Evolutionary conservation across 2,888 invertebrate genomes (phyloP), one percentile per base, ranked within the genome.

Genomic region (Synergus umbraculus): DNA sequence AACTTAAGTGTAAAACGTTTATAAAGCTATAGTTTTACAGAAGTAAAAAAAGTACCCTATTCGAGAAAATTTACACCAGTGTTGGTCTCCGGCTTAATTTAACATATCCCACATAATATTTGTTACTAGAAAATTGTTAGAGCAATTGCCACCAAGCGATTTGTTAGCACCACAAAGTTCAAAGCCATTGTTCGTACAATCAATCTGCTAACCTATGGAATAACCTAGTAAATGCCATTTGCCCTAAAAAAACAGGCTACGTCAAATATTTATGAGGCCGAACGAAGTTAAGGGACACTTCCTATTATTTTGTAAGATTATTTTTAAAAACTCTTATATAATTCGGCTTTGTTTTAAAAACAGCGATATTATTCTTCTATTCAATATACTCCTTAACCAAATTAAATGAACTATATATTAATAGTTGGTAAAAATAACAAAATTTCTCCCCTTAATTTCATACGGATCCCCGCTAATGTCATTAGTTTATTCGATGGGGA

Each of bases 81-180:
- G 73, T 73, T 73, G 54, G 54, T 54, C 54, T 54, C 73, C 37
- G 54, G 41, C 37, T 69, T 8, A 43, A 66, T 66, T 43, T 44
- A 54, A 73, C 37, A 73, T 41, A 54, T 73, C 41, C 73, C 73
- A 37, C 18, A 54, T 37, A 37, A 73, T 49, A 29, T 54, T 73
- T 15, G 49, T 73, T 58, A 73, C 73, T 54, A 73, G 66, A 66
- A 54, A 54, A 73, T 73, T 73, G 37, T 73, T 37, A 73, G 73
- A 73, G 73, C 49, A 73, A 41, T 73, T 73, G 54, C 54, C 43
- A 63, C 63, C 63, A 63, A 63, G 66, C 66, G 43, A 66, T 44
- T 43, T 22, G 54, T 73, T 54, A 73, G 49, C 37, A 73, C 37
- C 49, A 73, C 54, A 54, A 73, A 73, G 73, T 73, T n/a, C 37